phyloP scores from a whole-genome alignment of 2,113 vertebrate genomes.

The Hystrix brachyura region DNA sequence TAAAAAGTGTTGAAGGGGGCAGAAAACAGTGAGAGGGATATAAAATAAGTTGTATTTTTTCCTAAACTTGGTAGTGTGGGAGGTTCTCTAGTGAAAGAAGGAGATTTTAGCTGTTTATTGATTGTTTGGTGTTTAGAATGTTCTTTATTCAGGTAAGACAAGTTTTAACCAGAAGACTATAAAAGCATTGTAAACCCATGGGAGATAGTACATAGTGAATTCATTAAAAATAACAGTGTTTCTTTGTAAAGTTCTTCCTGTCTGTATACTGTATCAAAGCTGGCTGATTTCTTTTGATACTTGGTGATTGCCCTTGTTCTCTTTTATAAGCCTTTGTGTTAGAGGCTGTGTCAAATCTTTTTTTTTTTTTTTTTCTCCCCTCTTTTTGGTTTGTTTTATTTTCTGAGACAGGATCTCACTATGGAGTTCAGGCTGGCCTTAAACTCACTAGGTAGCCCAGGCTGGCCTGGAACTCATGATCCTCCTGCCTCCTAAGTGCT shows the following conservation, averaged over 20 bases:
- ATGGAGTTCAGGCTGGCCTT: background rate
- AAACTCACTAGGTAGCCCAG: background rate
- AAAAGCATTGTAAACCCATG: background rate
- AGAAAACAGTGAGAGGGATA: background rate
- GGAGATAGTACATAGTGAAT: slow-evolving; percentile 1
- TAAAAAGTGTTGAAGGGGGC: background rate
- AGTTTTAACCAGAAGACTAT: slow-evolving; percentile 26
- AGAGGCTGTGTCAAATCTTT: background rate
- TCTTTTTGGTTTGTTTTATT: background rate
- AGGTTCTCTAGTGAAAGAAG: slow-evolving; percentile 48
- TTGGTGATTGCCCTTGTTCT: background rate
- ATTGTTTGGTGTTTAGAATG: slow-evolving; percentile 11
- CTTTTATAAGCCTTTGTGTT: background rate
- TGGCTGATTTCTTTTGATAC: slow-evolving; percentile 1
- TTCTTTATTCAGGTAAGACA: slow-evolving; percentile 34
- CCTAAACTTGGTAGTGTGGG: background rate
- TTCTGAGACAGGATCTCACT: background rate
- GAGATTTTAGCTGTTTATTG: background rate
- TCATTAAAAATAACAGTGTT: slow-evolving; percentile 1
- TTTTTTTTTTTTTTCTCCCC: background rate
- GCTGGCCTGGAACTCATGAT: background rate
- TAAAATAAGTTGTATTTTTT: background rate
- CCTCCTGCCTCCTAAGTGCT: background rate
- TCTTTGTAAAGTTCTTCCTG: background rate
- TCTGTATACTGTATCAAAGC: background rate